A percentile compares a stretch with the other conserved stretches of the same genome.
Conservation (phyloP, 2,888 invertebrate species). For the Trypoxylon attenuatum region DNA sequence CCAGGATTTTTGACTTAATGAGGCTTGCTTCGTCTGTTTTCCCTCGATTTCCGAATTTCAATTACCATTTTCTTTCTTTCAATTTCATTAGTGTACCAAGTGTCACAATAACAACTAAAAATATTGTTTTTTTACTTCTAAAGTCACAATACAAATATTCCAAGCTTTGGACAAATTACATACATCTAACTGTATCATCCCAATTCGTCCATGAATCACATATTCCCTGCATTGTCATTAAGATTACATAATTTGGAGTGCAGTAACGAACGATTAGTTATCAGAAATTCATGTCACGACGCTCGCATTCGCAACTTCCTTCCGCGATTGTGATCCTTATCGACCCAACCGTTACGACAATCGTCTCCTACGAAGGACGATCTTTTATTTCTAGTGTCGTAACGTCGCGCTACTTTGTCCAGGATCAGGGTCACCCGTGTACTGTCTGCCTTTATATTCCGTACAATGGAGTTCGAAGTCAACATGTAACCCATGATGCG, state of each 20-base stretch:
- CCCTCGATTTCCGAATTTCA: too few relatives aligned
- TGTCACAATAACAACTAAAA: too few relatives aligned
- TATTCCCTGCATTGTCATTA: too few relatives aligned
- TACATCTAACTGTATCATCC: too few relatives aligned
- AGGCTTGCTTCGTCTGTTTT: too few relatives aligned
- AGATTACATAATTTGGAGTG: background rate
- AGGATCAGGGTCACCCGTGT: constrained; percentile 10
- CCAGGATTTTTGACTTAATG: too few relatives aligned
- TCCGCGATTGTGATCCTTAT: constrained; percentile 25
- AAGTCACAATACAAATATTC: too few relatives aligned
- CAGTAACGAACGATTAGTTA: background rate
- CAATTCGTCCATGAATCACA: too few relatives aligned
- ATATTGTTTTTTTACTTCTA: too few relatives aligned
- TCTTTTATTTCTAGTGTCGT: constrained; percentile 39
- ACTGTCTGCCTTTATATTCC: constrained; percentile 9
- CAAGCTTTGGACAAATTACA: too few relatives aligned
- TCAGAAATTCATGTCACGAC: background rate
- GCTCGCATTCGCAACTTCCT: background rate
- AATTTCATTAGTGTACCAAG: too few relatives aligned
- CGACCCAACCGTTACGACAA: constrained; percentile 29
- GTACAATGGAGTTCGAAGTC: background rate
- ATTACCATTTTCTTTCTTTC: background rate
- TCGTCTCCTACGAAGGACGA: constrained; percentile 37
- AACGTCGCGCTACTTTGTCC: constrained; percentile 17
- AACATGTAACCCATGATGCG: constrained; percentile 7